phyloP scores from a whole-genome alignment of 2,888 invertebrate genomes.

The Camptogramma bilineatum region DNA sequence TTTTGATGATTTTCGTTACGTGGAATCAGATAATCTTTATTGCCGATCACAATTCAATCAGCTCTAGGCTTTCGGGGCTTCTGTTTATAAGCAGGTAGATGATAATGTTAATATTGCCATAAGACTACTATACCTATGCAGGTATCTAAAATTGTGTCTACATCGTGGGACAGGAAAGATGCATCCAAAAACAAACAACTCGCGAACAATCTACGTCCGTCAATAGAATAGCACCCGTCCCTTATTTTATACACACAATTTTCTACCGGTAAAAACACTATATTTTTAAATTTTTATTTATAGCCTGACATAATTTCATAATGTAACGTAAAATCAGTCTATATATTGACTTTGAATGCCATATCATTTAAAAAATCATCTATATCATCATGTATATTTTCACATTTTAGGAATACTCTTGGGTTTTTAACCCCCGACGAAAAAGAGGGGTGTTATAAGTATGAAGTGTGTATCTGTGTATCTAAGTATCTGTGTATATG shows the following conservation, averaged over 20 bases:
- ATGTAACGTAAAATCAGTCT: too few species aligned
- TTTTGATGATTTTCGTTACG: background rate
- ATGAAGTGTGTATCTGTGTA: too few species aligned
- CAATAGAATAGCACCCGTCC: conserved; percentile 52
- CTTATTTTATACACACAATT: conserved; percentile 32
- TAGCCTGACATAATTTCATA: too few species aligned
- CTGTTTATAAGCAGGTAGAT: background rate
- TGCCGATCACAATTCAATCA: background rate
- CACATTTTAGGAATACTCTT: too few species aligned
- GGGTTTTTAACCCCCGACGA: too few species aligned
- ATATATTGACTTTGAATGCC: too few species aligned
- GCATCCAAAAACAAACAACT: conserved; percentile 68
- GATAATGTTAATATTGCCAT: conserved; percentile 1
- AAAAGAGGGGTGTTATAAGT: too few species aligned
- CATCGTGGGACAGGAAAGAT: conserved; percentile 76
- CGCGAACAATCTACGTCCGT: conserved; percentile 52
- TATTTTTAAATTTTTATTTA: background rate
- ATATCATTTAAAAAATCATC: too few species aligned
- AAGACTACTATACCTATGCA: background rate
- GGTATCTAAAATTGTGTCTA: conserved; percentile 9
- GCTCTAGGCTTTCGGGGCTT: background rate
- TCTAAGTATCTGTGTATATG: too few species aligned
- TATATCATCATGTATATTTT: too few species aligned
- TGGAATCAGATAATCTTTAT: background rate
- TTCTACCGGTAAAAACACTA: background rate